Evolutionary conservation across 2,888 invertebrate species (phyloP).

Genomic region (Galerucella calmariensis): DNA sequence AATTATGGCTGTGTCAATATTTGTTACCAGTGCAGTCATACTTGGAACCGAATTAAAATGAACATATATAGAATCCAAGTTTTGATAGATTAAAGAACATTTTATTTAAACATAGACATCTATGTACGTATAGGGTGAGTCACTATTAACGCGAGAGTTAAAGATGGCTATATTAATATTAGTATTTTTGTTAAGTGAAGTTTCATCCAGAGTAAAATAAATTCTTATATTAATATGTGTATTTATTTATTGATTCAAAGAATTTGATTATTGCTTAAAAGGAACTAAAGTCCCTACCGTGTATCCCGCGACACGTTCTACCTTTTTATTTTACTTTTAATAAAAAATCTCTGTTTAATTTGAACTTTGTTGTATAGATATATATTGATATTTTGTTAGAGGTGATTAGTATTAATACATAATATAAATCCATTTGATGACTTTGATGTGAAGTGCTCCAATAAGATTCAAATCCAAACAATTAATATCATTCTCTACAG

Average conservation of each 20-base stretch:
- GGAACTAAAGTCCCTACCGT: too few species aligned
- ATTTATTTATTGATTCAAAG: too few species aligned
- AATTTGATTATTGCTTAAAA: too few species aligned
- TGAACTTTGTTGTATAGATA: neutral
- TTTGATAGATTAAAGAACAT: neutral
- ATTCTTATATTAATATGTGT: too few species aligned
- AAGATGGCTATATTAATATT: neutral
- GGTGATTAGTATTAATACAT: neutral
- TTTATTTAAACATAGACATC: too few species aligned
- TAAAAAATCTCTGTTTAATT: too few species aligned
- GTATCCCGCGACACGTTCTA: too few species aligned
- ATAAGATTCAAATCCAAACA: neutral
- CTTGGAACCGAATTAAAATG: neutral
- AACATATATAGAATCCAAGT: neutral
- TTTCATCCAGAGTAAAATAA: too few species aligned
- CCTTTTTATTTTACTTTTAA: too few species aligned
- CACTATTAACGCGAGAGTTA: neutral
- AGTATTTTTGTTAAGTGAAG: too few species aligned
- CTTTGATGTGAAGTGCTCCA: neutral
- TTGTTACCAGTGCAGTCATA: slow-evolving; percentile 11
- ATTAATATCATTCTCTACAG: neutral
- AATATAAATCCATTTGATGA: neutral
- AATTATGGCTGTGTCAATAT: slow-evolving; percentile 21
- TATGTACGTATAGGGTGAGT: too few species aligned
- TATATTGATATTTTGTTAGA: neutral